Percentiles rank a stretch among this genome's conserved stretches.
phyloP scores from a whole-genome alignment of 1,140 invertebrate species.

The Lucilia sericata region DNA sequence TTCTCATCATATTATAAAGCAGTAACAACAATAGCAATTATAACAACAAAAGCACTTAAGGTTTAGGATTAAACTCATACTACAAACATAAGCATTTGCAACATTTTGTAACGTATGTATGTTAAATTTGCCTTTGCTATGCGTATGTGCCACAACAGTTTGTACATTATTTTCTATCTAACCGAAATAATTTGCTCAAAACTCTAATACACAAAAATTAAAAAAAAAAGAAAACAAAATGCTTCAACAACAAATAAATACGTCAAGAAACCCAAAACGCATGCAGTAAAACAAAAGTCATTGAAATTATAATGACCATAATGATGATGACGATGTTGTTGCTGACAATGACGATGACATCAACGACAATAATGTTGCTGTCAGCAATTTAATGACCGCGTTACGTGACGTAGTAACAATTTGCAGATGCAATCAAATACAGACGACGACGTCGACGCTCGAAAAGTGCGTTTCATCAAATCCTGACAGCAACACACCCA shows the following conservation, averaged over 20 bases:
- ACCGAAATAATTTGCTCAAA: constrained; percentile 11
- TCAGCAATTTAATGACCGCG: constrained; percentile 23
- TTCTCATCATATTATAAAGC: background rate
- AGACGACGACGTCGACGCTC: background rate
- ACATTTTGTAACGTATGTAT: background rate
- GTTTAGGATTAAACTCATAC: constrained; percentile 11
- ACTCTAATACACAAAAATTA: background rate
- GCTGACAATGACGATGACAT: background rate
- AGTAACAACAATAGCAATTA: background rate
- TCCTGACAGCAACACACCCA: background rate
- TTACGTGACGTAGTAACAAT: constrained; percentile 15
- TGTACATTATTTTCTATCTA: background rate
- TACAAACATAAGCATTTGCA: background rate
- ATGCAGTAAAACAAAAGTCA: background rate
- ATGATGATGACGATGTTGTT: constrained; percentile 18
- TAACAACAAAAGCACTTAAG: background rate
- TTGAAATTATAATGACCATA: constrained; percentile 26
- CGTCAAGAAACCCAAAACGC: background rate
- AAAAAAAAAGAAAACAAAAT: background rate
- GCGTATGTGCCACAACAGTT: background rate
- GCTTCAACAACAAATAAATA: background rate
- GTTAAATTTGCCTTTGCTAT: background rate
- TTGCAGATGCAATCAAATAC: background rate
- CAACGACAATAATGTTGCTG: constrained; percentile 15
- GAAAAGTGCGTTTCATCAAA: constrained; percentile 10